These are phyloP conservation scores for Monarcha castaneiventris DNA, from an alignment of 2,113 vertebrate genomes.

Conservation along the genomic window DNA sequence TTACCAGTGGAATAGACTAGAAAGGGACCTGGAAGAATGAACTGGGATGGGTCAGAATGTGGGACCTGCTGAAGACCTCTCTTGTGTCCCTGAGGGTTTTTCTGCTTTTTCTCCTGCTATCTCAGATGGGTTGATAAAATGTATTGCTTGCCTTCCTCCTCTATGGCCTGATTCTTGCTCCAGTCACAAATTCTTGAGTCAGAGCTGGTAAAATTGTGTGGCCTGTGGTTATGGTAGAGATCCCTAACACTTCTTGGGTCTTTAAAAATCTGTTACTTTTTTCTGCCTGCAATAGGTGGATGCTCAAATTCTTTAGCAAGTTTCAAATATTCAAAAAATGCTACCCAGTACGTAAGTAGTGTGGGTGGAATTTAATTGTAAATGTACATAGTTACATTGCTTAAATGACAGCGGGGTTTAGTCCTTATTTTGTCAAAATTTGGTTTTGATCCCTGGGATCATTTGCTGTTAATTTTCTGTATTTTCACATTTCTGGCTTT, in stretches of 20 bases:
- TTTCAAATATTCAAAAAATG: not conserved
- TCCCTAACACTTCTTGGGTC: not conserved
- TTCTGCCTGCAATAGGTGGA: not conserved
- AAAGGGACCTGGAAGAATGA: not conserved
- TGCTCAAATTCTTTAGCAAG: not conserved
- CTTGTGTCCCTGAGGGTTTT: not conserved
- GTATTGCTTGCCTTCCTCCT: not conserved
- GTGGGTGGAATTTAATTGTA: conserved; percentile 26
- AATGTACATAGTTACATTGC: not conserved
- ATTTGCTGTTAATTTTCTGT: conserved; percentile 6
- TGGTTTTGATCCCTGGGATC: not conserved
- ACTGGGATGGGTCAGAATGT: not conserved
- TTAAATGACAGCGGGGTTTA: not conserved
- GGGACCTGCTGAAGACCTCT: not conserved
- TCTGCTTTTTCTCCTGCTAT: not conserved
- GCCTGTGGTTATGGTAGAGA: not conserved
- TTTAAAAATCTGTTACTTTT: not conserved
- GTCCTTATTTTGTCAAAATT: conserved; percentile 8
- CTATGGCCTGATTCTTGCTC: not conserved
- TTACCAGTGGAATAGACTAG: not conserved
- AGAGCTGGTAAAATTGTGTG: not conserved
- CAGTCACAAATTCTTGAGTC: not conserved
- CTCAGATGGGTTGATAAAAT: not conserved
- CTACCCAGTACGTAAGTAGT: not conserved
- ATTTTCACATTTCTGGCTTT: not conserved